Evolutionary conservation across 2,113 vertebrate genomes (phyloP).

Genomic region (Pantherophis guttatus): DNA sequence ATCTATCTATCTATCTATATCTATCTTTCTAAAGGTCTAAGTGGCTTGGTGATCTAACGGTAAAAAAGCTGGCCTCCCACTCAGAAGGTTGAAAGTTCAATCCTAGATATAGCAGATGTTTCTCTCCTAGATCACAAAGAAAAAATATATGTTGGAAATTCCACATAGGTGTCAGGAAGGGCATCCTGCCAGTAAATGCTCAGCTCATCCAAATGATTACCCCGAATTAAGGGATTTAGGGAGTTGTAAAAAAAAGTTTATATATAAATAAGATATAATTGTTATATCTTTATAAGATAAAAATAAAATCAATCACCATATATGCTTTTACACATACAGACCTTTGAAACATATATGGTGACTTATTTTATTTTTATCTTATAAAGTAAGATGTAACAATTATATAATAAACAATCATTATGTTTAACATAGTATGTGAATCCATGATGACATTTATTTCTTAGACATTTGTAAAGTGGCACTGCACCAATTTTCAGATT

Average conservation of each 20-base stretch:
- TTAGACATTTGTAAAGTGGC: not conserved
- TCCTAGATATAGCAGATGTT: no score
- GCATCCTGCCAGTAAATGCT: not conserved
- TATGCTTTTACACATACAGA: not conserved
- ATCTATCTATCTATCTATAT: no score
- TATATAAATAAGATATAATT: not conserved
- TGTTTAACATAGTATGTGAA: not conserved
- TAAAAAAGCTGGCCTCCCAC: no score
- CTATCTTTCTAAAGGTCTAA: no score
- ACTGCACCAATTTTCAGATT: not conserved
- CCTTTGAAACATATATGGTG: not conserved
- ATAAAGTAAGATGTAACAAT: not conserved
- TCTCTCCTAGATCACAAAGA: no score
- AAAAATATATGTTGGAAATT: no score
- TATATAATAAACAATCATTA: not conserved
- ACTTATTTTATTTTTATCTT: not conserved
- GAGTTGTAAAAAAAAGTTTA: not conserved
- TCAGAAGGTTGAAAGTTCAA: no score
- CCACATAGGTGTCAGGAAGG: no score
- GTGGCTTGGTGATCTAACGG: no score
- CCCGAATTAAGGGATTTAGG: not conserved
- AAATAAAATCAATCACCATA: not conserved
- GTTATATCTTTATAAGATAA: not conserved
- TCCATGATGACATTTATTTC: not conserved
- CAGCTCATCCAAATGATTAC: not conserved